A percentile compares a stretch with the other conserved stretches of the same genome.
Evolutionary conservation across 2,113 vertebrate genomes (phyloP).

Genomic region (Ancistrus triradiatus): DNA sequence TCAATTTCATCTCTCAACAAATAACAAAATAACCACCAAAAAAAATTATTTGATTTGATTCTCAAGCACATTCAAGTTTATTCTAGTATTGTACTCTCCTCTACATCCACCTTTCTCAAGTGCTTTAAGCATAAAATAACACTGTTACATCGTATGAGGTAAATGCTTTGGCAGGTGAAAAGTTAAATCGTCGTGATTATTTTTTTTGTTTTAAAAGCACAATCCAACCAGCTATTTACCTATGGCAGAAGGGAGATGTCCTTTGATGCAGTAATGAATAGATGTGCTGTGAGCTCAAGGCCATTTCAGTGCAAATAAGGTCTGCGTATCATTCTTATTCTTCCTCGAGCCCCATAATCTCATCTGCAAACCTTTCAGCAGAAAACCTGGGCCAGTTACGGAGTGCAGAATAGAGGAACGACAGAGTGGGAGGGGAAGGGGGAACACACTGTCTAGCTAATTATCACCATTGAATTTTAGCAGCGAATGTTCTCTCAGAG

Average conservation of each 20-base stretch:
- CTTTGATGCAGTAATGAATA: conserved; percentile 63
- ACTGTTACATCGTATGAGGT: conserved; percentile 15
- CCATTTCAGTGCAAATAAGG: conserved; percentile 59
- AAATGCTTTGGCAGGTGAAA: not conserved
- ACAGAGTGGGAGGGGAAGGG: not conserved
- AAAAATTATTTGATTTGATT: not conserved
- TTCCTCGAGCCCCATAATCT: conserved; percentile 59
- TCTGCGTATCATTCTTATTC: conserved; percentile 61
- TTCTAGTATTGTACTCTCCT: not conserved
- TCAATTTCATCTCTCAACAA: not conserved
- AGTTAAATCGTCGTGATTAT: conserved; percentile 35
- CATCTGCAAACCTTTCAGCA: conserved; percentile 43
- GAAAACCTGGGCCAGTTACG: conserved; percentile 32
- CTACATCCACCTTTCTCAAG: not conserved
- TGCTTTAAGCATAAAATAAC: conserved; percentile 20
- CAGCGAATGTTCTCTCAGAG: conserved; percentile 22
- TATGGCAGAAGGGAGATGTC: conserved; percentile 44
- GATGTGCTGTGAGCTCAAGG: conserved; percentile 65
- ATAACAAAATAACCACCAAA: not conserved
- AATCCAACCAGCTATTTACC: conserved; percentile 45
- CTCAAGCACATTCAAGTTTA: not conserved
- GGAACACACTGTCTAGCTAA: conserved; percentile 25
- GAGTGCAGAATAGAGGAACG: conserved; percentile 16
- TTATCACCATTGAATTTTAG: conserved; percentile 40
- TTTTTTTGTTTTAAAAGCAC: conserved; percentile 42